Base-by-base conservation (phyloP, 1,140 invertebrate species). In the Thrips palmi region DNA sequence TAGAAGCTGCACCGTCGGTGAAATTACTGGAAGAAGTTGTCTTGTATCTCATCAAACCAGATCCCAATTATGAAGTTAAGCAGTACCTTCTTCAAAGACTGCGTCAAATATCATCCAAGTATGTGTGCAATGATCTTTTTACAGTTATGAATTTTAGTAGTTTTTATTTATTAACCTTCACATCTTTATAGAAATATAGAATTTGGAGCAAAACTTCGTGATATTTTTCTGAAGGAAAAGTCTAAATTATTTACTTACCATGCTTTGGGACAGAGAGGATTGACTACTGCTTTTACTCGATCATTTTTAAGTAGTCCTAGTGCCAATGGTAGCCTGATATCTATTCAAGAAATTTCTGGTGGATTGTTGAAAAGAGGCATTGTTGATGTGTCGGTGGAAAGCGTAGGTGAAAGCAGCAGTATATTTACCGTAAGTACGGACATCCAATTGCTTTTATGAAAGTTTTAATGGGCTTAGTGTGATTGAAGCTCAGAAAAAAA, bases 321-420 rank as follows among this genome's bases (percentile, higher is more conserved):
- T 31, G 68, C 64, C 19, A 81, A 82, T 41, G 79, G 78, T 19
- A 68, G 67, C 2, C 58, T 87, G 8, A 56, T 77, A 0, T 74
- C 78, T 4, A 59, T 77, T n/a, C 74, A 84, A 51, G 79, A 84
- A 54, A 73, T 82, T 1, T 65, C 62, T 11, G 63, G 67, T 23
- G 79, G 78, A 14, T 62, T 87, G 2, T 52, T 84, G 1, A 86
- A 85, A 52, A 60, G 76, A 18, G 80, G 78, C 12, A 60, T 67
- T 1, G 79, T 86, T 7, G 72, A 84, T 52, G 65, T 85, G 8
- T 56, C 75, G 17, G 37, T 84, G 3, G 58, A 72, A 20, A 65
- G 64, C 8, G 50, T 62, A 0, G 52, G 57, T 0, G 48, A 64
- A 2, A 48, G 63, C 22, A 50, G 70, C 8, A 52, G 59, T 5